A percentile compares a stretch with the other conserved stretches of the same genome.
Conservation (phyloP, 2,113 vertebrate species). For the Montifringilla adamsi region DNA sequence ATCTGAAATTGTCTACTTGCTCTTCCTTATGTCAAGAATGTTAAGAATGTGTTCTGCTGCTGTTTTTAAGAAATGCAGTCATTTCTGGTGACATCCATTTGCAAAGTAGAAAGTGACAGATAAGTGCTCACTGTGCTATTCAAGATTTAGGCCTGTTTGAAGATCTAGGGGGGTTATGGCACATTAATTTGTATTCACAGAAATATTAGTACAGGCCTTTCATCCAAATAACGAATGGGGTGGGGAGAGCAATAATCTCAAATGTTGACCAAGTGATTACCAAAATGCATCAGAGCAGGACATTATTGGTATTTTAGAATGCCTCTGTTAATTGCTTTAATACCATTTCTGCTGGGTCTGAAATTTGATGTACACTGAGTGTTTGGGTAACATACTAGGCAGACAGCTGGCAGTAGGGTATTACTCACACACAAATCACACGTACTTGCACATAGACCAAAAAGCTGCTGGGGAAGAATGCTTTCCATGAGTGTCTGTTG, state of each 20-base stretch:
- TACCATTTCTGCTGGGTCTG: neutral
- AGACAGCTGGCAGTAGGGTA: neutral
- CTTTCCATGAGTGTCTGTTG: neutral
- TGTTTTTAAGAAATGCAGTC: neutral
- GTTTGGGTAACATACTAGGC: rapidly evolving
- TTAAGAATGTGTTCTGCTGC: neutral
- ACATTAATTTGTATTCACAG: neutral
- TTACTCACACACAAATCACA: neutral
- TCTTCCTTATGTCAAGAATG: neutral
- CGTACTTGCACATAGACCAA: neutral
- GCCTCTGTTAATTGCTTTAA: neutral
- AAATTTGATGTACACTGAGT: neutral
- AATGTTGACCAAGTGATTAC: neutral
- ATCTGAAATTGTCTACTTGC: neutral
- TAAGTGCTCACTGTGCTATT: neutral
- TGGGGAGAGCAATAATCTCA: neutral
- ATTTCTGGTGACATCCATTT: neutral
- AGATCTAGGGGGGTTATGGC: neutral
- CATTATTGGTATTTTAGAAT: neutral
- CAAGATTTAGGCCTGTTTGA: neutral
- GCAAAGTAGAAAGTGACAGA: neutral
- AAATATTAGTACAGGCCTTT: neutral
- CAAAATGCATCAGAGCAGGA: neutral
- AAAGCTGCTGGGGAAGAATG: neutral
- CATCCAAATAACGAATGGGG: neutral